Evolutionary conservation across 1,140 invertebrate genomes (phyloP), one percentile per base, ranked within the genome.

Genomic region (Drosophila bipectinata): DNA sequence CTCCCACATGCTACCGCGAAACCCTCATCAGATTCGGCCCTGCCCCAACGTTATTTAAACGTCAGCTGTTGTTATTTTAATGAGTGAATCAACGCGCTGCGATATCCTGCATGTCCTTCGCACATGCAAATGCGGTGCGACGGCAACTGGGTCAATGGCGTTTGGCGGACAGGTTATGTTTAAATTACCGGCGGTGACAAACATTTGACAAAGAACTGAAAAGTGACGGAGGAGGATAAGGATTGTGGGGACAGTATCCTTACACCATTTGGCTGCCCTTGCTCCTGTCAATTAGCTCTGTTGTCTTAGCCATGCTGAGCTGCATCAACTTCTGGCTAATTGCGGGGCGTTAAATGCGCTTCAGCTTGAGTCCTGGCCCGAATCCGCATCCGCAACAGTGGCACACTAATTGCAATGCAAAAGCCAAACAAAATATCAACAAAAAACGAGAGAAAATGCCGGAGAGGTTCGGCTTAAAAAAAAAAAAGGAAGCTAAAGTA

Each of bases 401-500:
- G 51, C 74, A 51, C 48, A 78, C 82, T 85, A 85, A 85, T 85
- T 85, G 82, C 78, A 78, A 76, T 87, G 82, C 78, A 77, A 87
- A 88, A 83, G 83, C 72, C 78, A 82, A 87, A 76, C 58, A 77
- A 85, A 87, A 78, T 60, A 75, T 56, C 71, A 60, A 79, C 59
- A 37, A 72, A 72, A 74, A 72, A 80, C 58, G 18, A 4, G 44
- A 6, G 44, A 15, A 18, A 44, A 44, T 2, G 41, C 41, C 44
- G 44, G 44, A 26, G 28, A 26, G n/a, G 28, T 48, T 18, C 24
- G 21, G 34, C 49, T 37, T 37, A 10, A n/a, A 44, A 56, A 24
- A 68, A 63, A 55, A 59, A 62, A 21, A 18, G 18, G 34, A 28
- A 61, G 12, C 67, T 18, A 4, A 15, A 44, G 48, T 28, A 45